phyloP scores from a whole-genome alignment of 2,888 invertebrate species.

The Lithophane leautieri region DNA sequence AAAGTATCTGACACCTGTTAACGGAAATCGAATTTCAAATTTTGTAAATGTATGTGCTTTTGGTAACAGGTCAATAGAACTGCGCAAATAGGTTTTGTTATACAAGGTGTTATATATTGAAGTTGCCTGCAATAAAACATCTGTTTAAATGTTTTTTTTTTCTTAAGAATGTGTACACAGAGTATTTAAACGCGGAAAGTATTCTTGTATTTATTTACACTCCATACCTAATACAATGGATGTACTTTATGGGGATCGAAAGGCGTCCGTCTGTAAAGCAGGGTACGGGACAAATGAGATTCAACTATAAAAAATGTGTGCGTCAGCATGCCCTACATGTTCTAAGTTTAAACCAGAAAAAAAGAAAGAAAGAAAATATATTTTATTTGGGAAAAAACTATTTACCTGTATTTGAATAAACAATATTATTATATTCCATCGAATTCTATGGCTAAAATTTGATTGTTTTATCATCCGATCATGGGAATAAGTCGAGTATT shows the following conservation, averaged over 20 bases:
- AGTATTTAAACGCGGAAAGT: too few relatives aligned
- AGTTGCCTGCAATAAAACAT: background rate
- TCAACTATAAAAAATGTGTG: background rate
- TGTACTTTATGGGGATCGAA: too few relatives aligned
- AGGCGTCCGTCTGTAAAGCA: background rate
- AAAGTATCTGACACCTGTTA: background rate
- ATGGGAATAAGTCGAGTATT: background rate
- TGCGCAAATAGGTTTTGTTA: constrained; percentile 11
- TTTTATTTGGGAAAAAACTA: background rate
- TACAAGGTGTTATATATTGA: constrained; percentile 34
- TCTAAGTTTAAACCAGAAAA: background rate
- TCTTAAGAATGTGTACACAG: too few relatives aligned
- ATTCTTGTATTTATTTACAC: too few relatives aligned
- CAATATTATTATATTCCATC: background rate
- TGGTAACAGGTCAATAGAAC: background rate
- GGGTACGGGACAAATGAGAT: background rate
- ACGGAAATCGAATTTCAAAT: background rate
- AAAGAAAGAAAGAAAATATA: too few relatives aligned
- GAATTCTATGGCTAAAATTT: background rate
- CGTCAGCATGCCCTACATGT: background rate
- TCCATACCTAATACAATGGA: too few relatives aligned
- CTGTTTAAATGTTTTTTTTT: too few relatives aligned
- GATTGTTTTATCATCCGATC: background rate
- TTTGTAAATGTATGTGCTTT: background rate
- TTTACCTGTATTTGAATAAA: background rate